Evolutionary conservation across 2,113 vertebrate genomes (phyloP).

Genomic region (Percopsis transmontana): DNA sequence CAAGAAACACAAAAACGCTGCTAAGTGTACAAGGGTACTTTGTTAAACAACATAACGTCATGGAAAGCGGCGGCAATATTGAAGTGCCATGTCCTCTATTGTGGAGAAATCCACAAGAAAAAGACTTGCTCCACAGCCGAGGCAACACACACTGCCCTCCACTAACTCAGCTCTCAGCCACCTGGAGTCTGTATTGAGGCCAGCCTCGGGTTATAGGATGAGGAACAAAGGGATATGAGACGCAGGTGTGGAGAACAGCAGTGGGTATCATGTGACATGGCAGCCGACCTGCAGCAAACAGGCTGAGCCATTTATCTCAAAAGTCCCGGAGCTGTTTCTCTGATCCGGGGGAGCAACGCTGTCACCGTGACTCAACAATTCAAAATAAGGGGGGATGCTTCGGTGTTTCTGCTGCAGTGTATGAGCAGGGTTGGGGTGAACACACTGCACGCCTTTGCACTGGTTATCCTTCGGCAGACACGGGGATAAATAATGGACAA

Average conservation of each 20-base stretch:
- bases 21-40: too few relatives aligned
- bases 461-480: constrained; percentile 27
- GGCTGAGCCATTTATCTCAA: constrained; percentile 8
- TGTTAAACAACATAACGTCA: background rate
- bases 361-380: too few relatives aligned
- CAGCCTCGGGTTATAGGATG: constrained; percentile 37
- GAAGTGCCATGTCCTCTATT: background rate
- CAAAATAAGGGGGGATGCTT: background rate
- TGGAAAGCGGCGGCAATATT: constrained; percentile 7
- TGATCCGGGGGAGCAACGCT: too few relatives aligned
- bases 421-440: too few relatives aligned
- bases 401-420: too few relatives aligned
- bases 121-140: too few relatives aligned
- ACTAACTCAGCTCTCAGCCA: constrained; percentile 33
- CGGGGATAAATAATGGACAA: constrained; percentile 25
- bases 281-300: constrained; percentile 41
- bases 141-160: constrained; percentile 40
- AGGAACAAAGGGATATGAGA: constrained; percentile 39
- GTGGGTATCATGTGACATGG: constrained; percentile 48
- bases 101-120: constrained; percentile 12
- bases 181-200: constrained; percentile 49
- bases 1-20: constrained; percentile 1
- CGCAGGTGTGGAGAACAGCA: constrained; percentile 50
- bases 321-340: constrained; percentile 2
- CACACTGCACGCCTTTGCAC: background rate